Evolutionary conservation across 2,888 invertebrate genomes (phyloP), one percentile per base, ranked within the genome.

Genomic region (Latrodectus hesperus): DNA sequence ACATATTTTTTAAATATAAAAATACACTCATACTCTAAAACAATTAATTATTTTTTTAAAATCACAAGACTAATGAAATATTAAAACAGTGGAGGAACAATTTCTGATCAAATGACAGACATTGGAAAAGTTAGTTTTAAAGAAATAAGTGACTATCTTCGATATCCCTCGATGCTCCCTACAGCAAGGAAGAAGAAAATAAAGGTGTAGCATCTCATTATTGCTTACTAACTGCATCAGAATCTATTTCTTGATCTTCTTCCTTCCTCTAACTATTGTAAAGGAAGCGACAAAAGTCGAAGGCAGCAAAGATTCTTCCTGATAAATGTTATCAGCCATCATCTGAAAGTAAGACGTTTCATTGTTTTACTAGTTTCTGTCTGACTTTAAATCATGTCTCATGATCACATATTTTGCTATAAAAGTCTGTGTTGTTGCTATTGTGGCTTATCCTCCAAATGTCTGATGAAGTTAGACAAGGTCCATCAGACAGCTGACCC

Each of bases 141-240:
- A 0, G 9, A 9, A 38, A 26, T 11, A 10, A 26, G 8, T 8
- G 17, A 67, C 73, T 81, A 74, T 74, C 81, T 52, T 81, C 67
- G 17, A 38, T 12, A 53, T 16, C 73, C 81, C 16, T 81, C 81
- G 38, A 51, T 67, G 26, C 64, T 67, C 14, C 51, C 6, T 8
- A 68, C 53, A 12, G 74, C 16, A 9, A 53, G 0, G 2, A 26
- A 53, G 11, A 74, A 10, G 14, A 71, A 14, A 49, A 77, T 38
- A 16, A 77, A 11, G 26, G 68, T 10, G 52, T 10, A 14, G 17
- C 17, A 16, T 53, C 68, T 67, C 77, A 68, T 77, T 52, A 22
- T 68, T 10, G 9, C 1, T 38, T 6, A 38, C 0, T 6, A 38
- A 38, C 38, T 38, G 4, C 4, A 6, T 38, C 38, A 6, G 22